Percentiles rank a stretch among this genome's conserved stretches.
Evolutionary conservation across 2,888 invertebrate species (phyloP).

Genomic region (Sialis fuliginosa): DNA sequence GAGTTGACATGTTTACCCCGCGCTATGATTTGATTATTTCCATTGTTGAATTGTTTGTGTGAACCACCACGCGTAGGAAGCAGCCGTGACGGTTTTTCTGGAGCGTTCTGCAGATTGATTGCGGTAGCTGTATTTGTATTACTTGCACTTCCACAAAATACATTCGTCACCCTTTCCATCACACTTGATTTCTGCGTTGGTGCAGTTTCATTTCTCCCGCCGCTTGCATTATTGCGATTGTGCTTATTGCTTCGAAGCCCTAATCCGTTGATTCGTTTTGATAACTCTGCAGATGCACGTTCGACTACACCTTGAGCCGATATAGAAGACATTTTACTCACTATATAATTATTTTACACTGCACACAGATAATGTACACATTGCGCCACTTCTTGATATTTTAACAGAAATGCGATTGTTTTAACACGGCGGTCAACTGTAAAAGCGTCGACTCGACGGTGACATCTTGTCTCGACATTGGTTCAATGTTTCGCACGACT

Average conservation of each 20-base stretch:
- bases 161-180: conserved; percentile 76
- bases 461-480: too few relatives aligned
- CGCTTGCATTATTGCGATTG: conserved; percentile 16
- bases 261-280: conserved; percentile 74
- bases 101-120: conserved; percentile 17
- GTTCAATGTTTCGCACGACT: too few relatives aligned
- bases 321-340: conserved; percentile 51
- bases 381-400: too few relatives aligned
- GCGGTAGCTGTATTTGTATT: conserved; percentile 18
- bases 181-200: conserved; percentile 38
- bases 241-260: conserved; percentile 46
- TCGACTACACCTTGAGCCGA: conserved; percentile 83
- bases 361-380: too few relatives aligned
- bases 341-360: too few relatives aligned
- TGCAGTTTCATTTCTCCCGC: conserved; percentile 21
- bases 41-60: conserved; percentile 8
- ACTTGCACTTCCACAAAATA: conserved; percentile 56
- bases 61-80: conserved; percentile 15
- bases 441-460: too few relatives aligned
- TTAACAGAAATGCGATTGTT: too few relatives aligned
- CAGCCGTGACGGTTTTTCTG: conserved; percentile 30
- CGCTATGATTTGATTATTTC: conserved; percentile 11
- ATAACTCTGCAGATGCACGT: conserved; percentile 76
- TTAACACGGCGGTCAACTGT: too few relatives aligned
- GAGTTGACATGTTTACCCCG: conserved; percentile 4